Conservation (phyloP, 2,797 vertebrate genomes). For the Tamandua tetradactyla region DNA sequence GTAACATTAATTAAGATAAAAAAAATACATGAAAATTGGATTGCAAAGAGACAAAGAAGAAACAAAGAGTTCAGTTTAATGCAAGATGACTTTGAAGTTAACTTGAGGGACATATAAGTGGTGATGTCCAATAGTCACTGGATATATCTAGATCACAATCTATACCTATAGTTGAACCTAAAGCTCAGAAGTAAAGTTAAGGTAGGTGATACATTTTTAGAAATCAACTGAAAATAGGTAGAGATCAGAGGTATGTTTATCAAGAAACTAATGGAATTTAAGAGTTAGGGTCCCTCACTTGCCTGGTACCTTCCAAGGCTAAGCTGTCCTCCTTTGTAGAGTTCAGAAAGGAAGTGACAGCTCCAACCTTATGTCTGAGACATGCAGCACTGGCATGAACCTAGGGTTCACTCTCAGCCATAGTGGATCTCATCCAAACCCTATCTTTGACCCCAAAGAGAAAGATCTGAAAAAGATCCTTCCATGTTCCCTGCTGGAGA, state of each 20-base stretch:
- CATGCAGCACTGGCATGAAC: background rate
- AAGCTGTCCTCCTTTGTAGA: background rate
- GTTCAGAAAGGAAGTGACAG: background rate
- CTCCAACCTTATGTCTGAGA: background rate
- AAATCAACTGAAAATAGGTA: background rate
- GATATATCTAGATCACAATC: background rate
- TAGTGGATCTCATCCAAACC: background rate
- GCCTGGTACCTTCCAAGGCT: background rate
- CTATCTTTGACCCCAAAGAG: background rate
- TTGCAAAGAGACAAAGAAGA: no score
- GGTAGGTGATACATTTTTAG: background rate
- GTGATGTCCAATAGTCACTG: background rate
- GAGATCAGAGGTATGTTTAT: background rate
- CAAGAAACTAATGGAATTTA: background rate
- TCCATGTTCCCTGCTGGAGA: background rate
- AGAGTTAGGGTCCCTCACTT: background rate
- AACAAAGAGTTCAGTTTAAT: no score
- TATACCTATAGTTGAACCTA: background rate
- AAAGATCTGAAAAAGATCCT: background rate
- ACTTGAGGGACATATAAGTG: background rate
- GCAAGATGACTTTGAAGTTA: background rate
- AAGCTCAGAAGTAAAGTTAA: background rate
- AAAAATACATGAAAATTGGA: background rate
- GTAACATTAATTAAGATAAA: background rate
- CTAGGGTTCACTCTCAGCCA: background rate